Conservation (phyloP, 2,888 invertebrate genomes). For the Diarsia rubi region DNA sequence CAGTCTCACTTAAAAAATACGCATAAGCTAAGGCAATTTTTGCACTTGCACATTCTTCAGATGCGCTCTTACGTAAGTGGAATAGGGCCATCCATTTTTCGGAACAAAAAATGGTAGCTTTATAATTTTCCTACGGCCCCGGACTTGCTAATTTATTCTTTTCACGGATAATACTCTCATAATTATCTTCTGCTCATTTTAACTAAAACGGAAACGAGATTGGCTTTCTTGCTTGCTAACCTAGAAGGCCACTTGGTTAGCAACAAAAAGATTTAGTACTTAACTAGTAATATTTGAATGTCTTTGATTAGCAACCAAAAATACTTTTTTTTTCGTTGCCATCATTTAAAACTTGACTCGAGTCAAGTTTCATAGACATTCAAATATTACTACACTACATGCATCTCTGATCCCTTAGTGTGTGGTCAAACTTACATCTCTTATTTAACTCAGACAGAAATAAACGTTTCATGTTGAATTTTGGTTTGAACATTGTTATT, state of each 20-base stretch:
- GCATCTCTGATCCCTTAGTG: constrained; percentile 5
- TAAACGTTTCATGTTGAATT: constrained; percentile 14
- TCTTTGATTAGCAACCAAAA: no score
- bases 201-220: no score
- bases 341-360: constrained; percentile 3
- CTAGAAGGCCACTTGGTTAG: no score
- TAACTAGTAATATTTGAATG: no score
- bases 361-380: no score
- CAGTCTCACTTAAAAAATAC: background rate
- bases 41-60: background rate
- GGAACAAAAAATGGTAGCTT: background rate
- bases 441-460: constrained; percentile 18
- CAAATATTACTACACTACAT: background rate
- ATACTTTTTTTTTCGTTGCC: no score
- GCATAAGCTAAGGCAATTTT: background rate
- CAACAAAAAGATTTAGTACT: no score
- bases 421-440: constrained; percentile 30
- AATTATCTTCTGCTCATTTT: no score
- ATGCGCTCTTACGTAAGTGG: background rate
- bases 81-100: background rate
- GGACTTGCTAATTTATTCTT: background rate
- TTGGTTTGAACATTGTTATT: background rate
- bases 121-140: background rate
- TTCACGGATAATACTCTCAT: background rate
- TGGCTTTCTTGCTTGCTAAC: no score